Base-by-base conservation (phyloP, 2,888 invertebrate genomes). In the Papilio protenor region DNA sequence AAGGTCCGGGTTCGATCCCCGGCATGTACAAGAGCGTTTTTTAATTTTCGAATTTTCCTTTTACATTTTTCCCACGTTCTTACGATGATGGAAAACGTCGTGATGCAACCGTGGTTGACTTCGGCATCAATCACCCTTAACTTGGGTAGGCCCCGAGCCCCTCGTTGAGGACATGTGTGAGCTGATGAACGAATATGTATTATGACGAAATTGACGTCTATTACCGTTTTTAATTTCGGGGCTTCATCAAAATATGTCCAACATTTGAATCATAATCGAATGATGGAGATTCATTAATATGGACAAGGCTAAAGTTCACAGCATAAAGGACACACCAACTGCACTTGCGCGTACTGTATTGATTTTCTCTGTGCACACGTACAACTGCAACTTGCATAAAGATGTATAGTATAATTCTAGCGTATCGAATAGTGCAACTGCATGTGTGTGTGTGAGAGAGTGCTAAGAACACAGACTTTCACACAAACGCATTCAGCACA, bases 281-380 rank as follows among this genome's bases (percentile, higher is more conserved):
- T 16, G 33, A 27, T 14, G 21, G 23, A 52, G 0, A 11, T n/a
- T 16, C 27, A 40, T 75, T n/a, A 75, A 40, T 21, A 21, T 40
- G n/a, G 14, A 33, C 2, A 33, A 71, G 14, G 27, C n/a, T 61
- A 71, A 71, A 76, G 61, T 70, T 76, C 76, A 70, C 47, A 23
- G 27, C 21, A 8, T 10, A 75, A 75, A 40, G 33, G 1, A 49
- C 21, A 14, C n/a, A 10, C 76, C 21, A 18, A 40, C 76, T 76
- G 72, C 72, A 72, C 72, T 40, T 76, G 76, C 76, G 76, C 76
- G 59, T 72, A 40, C 33, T 72, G 33, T 72, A 76, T 76, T 33
- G 76, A 76, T 76, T 72, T 55, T 40, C 12, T 47, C 4, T 70
- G 64, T 64, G 27, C 72, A 72, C 18, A 14, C 40, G 12, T 11